A percentile compares a stretch with the other conserved stretches of the same genome.
Evolutionary conservation across 2,888 invertebrate species (phyloP).

Genomic region (Phoenoteleia sp.): DNA sequence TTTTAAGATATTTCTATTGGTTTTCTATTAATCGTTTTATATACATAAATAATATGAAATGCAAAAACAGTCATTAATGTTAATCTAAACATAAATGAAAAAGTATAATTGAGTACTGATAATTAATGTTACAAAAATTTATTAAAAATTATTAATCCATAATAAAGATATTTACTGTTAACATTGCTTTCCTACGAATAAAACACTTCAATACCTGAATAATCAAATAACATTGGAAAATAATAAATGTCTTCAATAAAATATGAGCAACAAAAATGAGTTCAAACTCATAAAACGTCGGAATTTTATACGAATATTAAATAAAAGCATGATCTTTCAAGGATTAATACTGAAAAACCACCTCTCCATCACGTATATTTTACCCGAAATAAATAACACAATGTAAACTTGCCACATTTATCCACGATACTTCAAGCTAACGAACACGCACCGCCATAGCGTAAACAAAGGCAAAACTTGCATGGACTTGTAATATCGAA

Average conservation of each 20-base stretch:
- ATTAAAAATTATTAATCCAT: too few species aligned
- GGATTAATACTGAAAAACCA: constrained; percentile 34
- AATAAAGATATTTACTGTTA: too few species aligned
- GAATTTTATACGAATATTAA: neutral
- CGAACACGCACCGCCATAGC: constrained; percentile 43
- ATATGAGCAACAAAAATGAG: neutral
- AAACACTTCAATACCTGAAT: too few species aligned
- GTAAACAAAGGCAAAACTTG: constrained; percentile 56
- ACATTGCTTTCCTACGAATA: too few species aligned
- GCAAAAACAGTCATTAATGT: too few species aligned
- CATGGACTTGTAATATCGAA: constrained; percentile 55
- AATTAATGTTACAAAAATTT: too few species aligned
- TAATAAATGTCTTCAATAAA: neutral
- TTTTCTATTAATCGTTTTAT: too few species aligned
- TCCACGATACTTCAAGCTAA: constrained; percentile 35
- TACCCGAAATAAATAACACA: constrained; percentile 39
- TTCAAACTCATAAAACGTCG: neutral
- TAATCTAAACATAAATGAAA: too few species aligned
- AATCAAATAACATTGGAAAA: neutral
- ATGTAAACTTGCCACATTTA: constrained; percentile 38
- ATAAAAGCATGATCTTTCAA: constrained; percentile 19
- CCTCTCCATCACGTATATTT: constrained; percentile 8
- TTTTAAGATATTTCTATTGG: too few species aligned
- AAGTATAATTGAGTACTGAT: too few species aligned
- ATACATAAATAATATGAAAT: too few species aligned